Evolutionary conservation across 1,140 invertebrate species (phyloP), one percentile per base, ranked within the genome.

Genomic region (Argopecten irradians): DNA sequence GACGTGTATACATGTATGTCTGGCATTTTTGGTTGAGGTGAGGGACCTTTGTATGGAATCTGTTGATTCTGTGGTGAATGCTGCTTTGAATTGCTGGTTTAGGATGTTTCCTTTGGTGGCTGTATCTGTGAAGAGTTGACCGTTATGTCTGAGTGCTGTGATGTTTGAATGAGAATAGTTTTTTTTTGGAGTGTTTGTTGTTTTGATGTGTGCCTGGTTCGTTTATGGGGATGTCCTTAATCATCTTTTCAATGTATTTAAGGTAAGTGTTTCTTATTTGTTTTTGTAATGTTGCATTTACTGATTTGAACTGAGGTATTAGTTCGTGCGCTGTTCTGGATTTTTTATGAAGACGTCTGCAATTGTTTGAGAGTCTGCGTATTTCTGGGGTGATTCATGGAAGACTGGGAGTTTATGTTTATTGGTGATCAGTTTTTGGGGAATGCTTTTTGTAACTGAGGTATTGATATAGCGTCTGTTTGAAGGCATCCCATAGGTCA

Each of bases 41-140:
- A 71, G 9, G 86, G 34, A 32, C 82, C 86, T 86, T 87, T 87
- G 7, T 87, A 13, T 83, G 86, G 86, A 0, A 87, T 87, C 34
- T 41, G 32, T n/a, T 41, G 16, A 32, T 87, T 83, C 36, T 28
- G 22, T 86, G 9, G 93, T 34, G 32, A 86, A 83, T 41, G 83
- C 34, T 41, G 55, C 84, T 82, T 55, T 36, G 34, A 86, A 34
- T 55, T 86, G 85, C 16, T 33, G 32, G n/a, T 86, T 86, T 22
- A 86, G 34, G 0, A 86, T 86, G 33, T 86, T 86, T 34, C 28
- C 43, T 33, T 55, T 86, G 0, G 43, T 22, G 28, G 28, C 16
- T 28, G 85, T 43, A 13, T 55, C 33, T 55, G 85, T 22, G 14
- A 34, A 19, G 9, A 86, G 32, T 34, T 22, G 19, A 1, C 41